These are phyloP conservation scores for Petrosia ficiformis DNA, from an alignment of 37 sponge, comb jelly and placozoan species.

Conservation along the genomic window DNA sequence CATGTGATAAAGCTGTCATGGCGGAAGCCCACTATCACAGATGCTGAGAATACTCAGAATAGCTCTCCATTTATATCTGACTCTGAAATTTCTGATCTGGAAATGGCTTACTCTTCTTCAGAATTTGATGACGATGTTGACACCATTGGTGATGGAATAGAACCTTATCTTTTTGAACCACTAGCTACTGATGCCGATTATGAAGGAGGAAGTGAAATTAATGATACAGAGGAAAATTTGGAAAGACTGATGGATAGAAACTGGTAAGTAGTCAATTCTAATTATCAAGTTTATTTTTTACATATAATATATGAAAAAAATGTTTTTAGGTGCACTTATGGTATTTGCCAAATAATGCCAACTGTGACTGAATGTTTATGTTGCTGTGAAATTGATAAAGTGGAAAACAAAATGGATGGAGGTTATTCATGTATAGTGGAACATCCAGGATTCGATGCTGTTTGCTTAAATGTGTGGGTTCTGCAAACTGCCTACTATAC, in stretches of 20 bases:
- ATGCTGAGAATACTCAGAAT: too few relatives aligned
- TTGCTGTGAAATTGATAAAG: slow-evolving; percentile 29
- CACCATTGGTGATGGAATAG: too few relatives aligned
- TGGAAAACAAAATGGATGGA: background rate
- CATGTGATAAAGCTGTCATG: slow-evolving; percentile 17
- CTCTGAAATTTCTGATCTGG: too few relatives aligned
- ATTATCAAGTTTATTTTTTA: background rate
- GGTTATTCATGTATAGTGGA: too few relatives aligned
- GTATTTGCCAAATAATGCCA: slow-evolving; percentile 19
- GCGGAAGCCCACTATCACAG: too few relatives aligned
- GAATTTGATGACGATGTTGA: background rate
- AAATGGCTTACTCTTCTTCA: too few relatives aligned
- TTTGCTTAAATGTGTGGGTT: too few relatives aligned
- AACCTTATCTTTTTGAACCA: slow-evolving; percentile 20
- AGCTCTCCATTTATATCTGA: too few relatives aligned
- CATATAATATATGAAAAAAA: background rate
- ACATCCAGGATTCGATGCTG: too few relatives aligned
- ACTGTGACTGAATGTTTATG: slow-evolving; percentile 24
- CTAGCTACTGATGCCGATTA: too few relatives aligned
- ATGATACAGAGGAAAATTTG: background rate
- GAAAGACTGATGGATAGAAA: slow-evolving; percentile 13
- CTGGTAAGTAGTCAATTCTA: slow-evolving; percentile 1
- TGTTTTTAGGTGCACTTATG: slow-evolving; percentile 22
- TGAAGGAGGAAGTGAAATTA: background rate
- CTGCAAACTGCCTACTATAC: too few relatives aligned